A percentile compares a stretch with the other conserved stretches of the same genome.
Conservation (phyloP, 2,888 invertebrate genomes). For the Coleophora deauratella region DNA sequence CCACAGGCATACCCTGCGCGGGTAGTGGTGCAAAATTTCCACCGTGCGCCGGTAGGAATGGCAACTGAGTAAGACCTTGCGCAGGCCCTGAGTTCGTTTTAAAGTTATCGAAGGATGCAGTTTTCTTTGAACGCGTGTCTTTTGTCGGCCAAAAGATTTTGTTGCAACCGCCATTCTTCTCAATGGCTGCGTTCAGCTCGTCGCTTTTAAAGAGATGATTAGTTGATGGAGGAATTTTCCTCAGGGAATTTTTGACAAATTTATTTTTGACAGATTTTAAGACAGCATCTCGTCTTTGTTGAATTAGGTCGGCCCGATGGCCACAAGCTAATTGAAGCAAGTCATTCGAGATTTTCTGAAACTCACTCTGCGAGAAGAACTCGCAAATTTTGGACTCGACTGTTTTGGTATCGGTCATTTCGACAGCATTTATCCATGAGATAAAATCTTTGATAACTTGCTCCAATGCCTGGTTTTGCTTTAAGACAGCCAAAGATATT, state of each 20-base stretch:
- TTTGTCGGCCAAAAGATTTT: neutral
- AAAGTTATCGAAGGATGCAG: neutral
- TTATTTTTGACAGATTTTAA: too few species aligned
- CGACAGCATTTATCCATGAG: neutral
- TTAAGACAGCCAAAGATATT: neutral
- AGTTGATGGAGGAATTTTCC: too few species aligned
- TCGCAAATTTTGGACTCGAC: constrained; percentile 1
- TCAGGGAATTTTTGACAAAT: too few species aligned
- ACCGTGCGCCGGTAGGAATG: neutral
- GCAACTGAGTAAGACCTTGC: neutral
- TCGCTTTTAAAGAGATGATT: neutral
- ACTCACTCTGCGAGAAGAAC: constrained; percentile 1
- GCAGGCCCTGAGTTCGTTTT: neutral
- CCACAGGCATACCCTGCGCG: neutral
- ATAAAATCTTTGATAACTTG: neutral
- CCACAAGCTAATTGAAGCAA: constrained; percentile 1
- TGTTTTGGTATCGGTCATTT: neutral
- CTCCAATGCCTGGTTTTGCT: constrained; percentile 1
- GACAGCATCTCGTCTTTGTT: neutral
- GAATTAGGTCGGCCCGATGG: too few species aligned
- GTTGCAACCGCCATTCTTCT: neutral
- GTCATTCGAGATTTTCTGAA: neutral
- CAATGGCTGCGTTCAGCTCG: neutral
- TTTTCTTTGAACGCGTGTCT: neutral
- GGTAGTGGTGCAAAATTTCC: neutral